Percentiles rank a stretch among this genome's conserved stretches.
phyloP scores from a whole-genome alignment of 1,140 invertebrate genomes.

The Zaprionus gabonicus region DNA sequence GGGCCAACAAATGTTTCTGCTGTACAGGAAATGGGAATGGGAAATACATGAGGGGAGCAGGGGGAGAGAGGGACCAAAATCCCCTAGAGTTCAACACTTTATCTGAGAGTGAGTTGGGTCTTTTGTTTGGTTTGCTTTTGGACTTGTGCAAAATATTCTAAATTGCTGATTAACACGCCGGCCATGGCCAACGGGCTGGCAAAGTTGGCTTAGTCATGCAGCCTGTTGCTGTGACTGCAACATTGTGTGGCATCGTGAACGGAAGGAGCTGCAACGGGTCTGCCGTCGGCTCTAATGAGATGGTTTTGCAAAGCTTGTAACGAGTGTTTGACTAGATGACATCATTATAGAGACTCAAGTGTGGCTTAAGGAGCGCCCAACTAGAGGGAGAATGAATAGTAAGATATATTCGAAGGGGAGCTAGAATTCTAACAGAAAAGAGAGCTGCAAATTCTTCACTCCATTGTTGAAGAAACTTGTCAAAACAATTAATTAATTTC shows the following conservation, averaged over 20 bases:
- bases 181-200: conserved; percentile 24
- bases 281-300: conserved; percentile 26
- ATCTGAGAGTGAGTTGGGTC: neutral
- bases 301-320: conserved; percentile 20
- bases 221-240: conserved; percentile 13
- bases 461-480: too few relatives aligned
- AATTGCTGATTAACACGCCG: conserved; percentile 80
- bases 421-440: too few relatives aligned
- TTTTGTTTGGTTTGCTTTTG: conserved; percentile 48
- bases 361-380: neutral
- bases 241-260: conserved; percentile 8
- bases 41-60: conserved; percentile 32
- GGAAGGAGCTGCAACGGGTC: conserved; percentile 18
- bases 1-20: conserved; percentile 56
- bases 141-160: conserved; percentile 70
- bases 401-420: neutral
- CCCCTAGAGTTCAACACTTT: conserved; percentile 19
- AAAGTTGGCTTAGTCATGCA: conserved; percentile 60
- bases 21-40: conserved; percentile 69
- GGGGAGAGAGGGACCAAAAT: neutral
- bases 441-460: neutral
- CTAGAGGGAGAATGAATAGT: neutral
- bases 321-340: conserved; percentile 12
- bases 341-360: neutral
- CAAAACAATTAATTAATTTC: neutral